phyloP scores from a whole-genome alignment of 2,113 vertebrate genomes.

The Ahaetulla prasina region DNA sequence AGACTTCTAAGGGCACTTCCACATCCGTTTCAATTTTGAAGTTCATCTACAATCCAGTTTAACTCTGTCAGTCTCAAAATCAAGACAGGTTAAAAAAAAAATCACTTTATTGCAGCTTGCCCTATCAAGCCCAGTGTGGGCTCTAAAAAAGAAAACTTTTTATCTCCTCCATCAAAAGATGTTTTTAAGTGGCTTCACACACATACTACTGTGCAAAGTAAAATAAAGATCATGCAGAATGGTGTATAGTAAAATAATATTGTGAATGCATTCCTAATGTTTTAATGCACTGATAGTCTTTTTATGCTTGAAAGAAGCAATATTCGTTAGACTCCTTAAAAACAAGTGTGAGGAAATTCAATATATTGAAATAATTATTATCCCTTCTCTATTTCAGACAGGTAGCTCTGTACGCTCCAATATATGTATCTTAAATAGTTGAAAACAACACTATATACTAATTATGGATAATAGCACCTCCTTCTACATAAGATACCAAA shows the following conservation, averaged over 20 bases:
- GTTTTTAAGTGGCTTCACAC: no score
- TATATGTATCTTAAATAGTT: not conserved
- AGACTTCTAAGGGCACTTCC: not conserved
- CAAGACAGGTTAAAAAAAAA: not conserved
- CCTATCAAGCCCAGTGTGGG: not conserved
- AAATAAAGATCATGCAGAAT: not conserved
- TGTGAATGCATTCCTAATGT: not conserved
- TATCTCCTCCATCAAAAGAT: not conserved
- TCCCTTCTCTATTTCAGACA: not conserved
- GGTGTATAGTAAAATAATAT: not conserved
- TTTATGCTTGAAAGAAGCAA: not conserved
- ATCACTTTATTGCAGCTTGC: not conserved
- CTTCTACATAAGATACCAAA: not conserved
- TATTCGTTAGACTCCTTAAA: not conserved
- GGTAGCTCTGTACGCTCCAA: not conserved
- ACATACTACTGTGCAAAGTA: not conserved
- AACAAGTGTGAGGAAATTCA: not conserved
- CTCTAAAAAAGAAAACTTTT: not conserved
- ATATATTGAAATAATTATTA: not conserved
- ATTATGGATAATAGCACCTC: not conserved
- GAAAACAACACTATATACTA: not conserved
- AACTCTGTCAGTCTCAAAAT: not conserved
- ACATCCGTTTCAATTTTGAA: not conserved
- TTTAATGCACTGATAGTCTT: no score
- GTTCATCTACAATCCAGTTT: not conserved